Evolutionary conservation across 2,888 invertebrate genomes (phyloP).

Genomic region (Drosophila longiperda): DNA sequence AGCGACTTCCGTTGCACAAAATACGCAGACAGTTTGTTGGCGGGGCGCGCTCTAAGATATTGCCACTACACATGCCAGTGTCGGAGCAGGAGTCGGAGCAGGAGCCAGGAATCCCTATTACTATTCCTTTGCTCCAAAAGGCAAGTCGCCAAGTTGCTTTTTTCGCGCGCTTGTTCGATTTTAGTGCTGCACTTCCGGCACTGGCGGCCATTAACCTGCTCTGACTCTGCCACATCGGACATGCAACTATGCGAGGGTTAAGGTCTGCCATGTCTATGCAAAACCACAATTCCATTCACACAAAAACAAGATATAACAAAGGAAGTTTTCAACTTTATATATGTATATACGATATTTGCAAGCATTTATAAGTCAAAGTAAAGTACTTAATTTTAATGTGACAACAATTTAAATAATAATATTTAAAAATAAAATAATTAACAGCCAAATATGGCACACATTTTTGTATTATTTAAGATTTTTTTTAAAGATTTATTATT

Average conservation of each 20-base stretch:
- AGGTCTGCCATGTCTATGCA: constrained; percentile 72
- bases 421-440: not conserved
- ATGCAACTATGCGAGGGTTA: constrained; percentile 75
- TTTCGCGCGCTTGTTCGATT: constrained; percentile 75
- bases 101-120: constrained; percentile 12
- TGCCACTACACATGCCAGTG: constrained; percentile 73
- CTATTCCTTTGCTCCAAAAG: not conserved
- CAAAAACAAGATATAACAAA: constrained; percentile 9
- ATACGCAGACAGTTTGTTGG: constrained; percentile 71
- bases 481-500: too few species aligned
- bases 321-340: constrained; percentile 15
- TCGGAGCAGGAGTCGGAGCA: constrained; percentile 21
- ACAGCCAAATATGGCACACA: not conserved
- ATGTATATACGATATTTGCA: not conserved
- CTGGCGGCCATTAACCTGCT: constrained; percentile 71
- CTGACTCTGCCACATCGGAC: constrained; percentile 50
- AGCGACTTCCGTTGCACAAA: constrained; percentile 70
- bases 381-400: not conserved
- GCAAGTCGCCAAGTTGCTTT: constrained; percentile 18
- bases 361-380: not conserved
- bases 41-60: constrained; percentile 59
- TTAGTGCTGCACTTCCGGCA: constrained; percentile 74
- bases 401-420: not conserved
- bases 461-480: too few species aligned
- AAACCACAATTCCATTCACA: constrained; percentile 33